Conservation (phyloP, 2,113 vertebrate genomes). For the Cebidichthys violaceus region DNA sequence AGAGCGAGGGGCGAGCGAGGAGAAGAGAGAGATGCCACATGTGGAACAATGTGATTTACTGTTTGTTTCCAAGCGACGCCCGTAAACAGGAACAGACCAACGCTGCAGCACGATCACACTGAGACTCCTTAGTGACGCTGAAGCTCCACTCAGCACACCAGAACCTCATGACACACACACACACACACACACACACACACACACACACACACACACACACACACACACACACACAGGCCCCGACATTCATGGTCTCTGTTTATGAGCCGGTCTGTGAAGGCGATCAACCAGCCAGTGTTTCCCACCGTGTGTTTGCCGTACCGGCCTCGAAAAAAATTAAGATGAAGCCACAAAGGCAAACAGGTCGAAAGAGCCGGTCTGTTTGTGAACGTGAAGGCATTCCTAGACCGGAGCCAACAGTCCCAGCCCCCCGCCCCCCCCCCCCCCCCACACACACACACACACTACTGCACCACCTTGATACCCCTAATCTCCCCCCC, state of each 20-base stretch:
- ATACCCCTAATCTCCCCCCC: conserved; percentile 41
- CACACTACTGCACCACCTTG: conserved; percentile 29
- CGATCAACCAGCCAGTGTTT: conserved; percentile 72
- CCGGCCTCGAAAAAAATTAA: conserved; percentile 48
- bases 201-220: conserved; percentile 19
- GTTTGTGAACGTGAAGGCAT: conserved; percentile 77
- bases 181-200: conserved; percentile 21
- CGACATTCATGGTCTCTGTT: conserved; percentile 63
- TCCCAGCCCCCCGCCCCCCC: conserved; percentile 22
- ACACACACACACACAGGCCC: conserved; percentile 58
- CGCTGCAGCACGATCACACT: conserved; percentile 64
- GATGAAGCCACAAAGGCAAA: conserved; percentile 71
- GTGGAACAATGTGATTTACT: conserved; percentile 74
- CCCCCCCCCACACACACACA: background rate
- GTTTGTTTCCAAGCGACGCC: conserved; percentile 74
- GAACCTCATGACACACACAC: too few species aligned
- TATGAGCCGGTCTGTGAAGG: conserved; percentile 69
- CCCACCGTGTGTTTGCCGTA: conserved; percentile 64
- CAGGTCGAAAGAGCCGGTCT: conserved; percentile 69
- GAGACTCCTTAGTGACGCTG: conserved; percentile 61
- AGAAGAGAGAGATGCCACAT: conserved; percentile 63
- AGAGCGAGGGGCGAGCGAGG: conserved; percentile 32
- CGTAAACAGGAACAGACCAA: conserved; percentile 76
- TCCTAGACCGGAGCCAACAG: conserved; percentile 50
- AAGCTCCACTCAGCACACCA: conserved; percentile 20